A percentile compares a stretch with the other conserved stretches of the same genome.
phyloP scores from a whole-genome alignment of 2,113 vertebrate species.

The Psephotus haematonotus region DNA sequence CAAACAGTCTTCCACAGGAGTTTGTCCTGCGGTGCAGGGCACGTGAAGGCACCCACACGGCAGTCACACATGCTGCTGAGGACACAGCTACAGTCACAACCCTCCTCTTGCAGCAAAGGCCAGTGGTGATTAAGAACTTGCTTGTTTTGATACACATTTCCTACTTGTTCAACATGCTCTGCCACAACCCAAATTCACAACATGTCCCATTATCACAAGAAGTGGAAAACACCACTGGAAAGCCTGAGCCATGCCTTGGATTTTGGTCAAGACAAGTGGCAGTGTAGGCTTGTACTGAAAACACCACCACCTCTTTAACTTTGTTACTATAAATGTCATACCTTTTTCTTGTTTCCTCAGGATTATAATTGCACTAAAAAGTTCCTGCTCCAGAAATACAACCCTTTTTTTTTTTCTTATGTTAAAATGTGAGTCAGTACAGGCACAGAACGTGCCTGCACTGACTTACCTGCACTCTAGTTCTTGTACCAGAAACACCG shows the following conservation, averaged over 20 bases:
- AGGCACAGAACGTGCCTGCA: background rate
- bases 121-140: background rate
- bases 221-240: background rate
- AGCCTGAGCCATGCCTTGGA: background rate
- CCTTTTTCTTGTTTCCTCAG: background rate
- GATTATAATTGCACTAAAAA: background rate
- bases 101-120: background rate
- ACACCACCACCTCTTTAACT: background rate
- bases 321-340: background rate
- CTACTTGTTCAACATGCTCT: background rate
- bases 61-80: fast-evolving
- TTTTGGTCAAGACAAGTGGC: background rate
- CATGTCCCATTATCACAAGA: background rate
- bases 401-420: fast-evolving
- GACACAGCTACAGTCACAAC: background rate
- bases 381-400: background rate
- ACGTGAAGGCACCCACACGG: background rate
- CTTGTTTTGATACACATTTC: background rate
- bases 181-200: background rate
- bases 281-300: background rate
- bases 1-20: background rate
- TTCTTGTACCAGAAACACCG: background rate
- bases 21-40: background rate
- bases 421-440: background rate
- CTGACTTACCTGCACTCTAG: background rate